Evolutionary conservation across 1,140 invertebrate species (phyloP).

Genomic region (Ostrea denselamellosa): DNA sequence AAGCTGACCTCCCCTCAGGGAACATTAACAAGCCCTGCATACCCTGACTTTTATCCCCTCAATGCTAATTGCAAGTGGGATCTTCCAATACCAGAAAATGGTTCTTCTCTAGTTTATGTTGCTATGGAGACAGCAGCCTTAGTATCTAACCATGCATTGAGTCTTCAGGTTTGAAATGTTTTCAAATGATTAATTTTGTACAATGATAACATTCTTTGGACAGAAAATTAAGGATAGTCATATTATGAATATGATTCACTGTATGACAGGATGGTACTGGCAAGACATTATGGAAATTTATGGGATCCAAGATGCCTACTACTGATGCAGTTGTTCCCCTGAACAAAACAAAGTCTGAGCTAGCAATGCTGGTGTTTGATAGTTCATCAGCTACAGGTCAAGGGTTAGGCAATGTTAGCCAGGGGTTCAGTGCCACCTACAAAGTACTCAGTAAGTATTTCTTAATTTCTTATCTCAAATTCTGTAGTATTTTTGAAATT

Average conservation of each 20-base stretch:
- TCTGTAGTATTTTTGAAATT: not conserved
- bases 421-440: not conserved
- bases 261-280: not conserved
- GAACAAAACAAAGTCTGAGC: not conserved
- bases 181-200: not conserved
- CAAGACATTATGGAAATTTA: not conserved
- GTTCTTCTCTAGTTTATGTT: constrained; percentile 12
- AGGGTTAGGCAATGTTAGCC: not conserved
- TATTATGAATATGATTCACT: not conserved
- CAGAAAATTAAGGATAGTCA: not conserved
- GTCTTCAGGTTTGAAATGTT: not conserved
- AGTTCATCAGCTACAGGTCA: not conserved
- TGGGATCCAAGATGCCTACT: not conserved
- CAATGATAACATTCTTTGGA: not conserved
- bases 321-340: not conserved
- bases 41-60: constrained; percentile 41
- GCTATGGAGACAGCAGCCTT: not conserved
- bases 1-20: not conserved
- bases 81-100: constrained; percentile 21
- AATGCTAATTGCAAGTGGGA: constrained; percentile 44
- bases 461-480: not conserved
- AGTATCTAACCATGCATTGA: not conserved
- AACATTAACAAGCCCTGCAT: constrained; percentile 1
- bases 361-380: not conserved
- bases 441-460: not conserved